Conservation (phyloP, 64 coral and sea anemone species). For the Montipora cactus region DNA sequence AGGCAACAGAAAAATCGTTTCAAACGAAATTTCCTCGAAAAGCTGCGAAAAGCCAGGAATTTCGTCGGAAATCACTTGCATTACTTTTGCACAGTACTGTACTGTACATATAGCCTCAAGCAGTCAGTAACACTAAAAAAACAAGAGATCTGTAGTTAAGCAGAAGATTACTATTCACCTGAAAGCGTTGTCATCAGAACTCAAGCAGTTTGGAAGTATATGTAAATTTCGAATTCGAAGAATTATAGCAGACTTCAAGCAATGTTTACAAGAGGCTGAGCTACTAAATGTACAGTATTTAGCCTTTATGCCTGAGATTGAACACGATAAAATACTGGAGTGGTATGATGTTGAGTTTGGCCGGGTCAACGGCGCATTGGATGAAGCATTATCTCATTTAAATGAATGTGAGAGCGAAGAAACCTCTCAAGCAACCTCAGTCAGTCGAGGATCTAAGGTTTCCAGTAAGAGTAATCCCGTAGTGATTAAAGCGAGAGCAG, state of each 20-base stretch:
- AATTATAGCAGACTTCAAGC: background rate
- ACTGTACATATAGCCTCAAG: no score
- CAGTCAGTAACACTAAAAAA: no score
- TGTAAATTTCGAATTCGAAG: no score
- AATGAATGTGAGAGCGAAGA: background rate
- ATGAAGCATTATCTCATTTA: constrained; percentile 25
- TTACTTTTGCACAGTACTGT: no score
- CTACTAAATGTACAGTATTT: constrained; percentile 6
- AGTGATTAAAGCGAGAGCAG: constrained; percentile 21
- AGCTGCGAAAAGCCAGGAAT: no score
- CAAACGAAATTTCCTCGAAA: no score
- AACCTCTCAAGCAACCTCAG: constrained; percentile 8
- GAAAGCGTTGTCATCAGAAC: background rate
- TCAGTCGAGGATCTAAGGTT: constrained; percentile 1
- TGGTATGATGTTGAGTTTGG: constrained; percentile 35
- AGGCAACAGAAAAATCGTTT: no score
- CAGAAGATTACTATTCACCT: background rate
- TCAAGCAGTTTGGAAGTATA: background rate
- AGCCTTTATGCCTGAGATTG: background rate
- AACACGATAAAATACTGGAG: constrained; percentile 25
- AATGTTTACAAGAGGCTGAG: background rate
- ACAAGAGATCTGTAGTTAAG: no score
- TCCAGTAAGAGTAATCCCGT: constrained; percentile 11
- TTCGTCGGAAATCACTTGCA: no score
- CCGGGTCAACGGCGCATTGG: constrained; percentile 10